These are phyloP conservation scores for Halcyon badia DNA, from an alignment of 2,797 vertebrate species.

Conservation along the genomic window DNA sequence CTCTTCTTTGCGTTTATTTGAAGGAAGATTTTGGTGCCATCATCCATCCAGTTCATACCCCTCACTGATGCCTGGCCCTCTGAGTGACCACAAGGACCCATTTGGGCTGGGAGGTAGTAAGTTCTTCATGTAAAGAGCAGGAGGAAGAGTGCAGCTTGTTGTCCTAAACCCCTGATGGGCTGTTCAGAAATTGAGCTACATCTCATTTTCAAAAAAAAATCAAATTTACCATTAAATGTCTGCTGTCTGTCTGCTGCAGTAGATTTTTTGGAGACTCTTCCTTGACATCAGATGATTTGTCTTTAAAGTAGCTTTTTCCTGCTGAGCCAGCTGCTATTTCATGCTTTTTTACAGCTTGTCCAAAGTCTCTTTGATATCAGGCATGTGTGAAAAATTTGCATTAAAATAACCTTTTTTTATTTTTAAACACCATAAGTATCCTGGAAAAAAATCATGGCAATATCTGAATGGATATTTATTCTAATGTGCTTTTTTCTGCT, in stretches of 20 bases:
- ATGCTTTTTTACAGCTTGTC: conserved; percentile 49
- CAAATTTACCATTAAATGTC: conserved; percentile 26
- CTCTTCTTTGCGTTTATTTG: background rate
- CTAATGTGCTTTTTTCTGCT: conserved; percentile 52
- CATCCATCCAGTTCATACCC: background rate
- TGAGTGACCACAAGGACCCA: background rate
- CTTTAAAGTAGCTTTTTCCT: conserved; percentile 50
- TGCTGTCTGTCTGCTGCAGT: conserved; percentile 28
- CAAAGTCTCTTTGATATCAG: conserved; percentile 52
- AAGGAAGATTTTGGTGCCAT: background rate
- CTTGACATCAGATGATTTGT: conserved; percentile 52
- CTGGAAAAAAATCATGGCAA: background rate
- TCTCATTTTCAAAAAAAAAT: conserved; percentile 35
- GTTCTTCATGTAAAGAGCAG: background rate
- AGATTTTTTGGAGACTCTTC: conserved; percentile 26
- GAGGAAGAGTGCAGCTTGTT: background rate
- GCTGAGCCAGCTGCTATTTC: conserved; percentile 58
- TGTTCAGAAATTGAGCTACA: background rate
- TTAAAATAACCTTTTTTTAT: conserved; percentile 28
- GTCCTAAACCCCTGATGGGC: background rate
- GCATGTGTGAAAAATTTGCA: conserved; percentile 58
- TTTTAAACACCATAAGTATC: conserved; percentile 1
- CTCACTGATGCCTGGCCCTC: background rate
- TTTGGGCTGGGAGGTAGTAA: background rate
- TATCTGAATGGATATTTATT: conserved; percentile 55